Conservation (phyloP, 2,888 invertebrate species). For the Agrochola circellaris region DNA sequence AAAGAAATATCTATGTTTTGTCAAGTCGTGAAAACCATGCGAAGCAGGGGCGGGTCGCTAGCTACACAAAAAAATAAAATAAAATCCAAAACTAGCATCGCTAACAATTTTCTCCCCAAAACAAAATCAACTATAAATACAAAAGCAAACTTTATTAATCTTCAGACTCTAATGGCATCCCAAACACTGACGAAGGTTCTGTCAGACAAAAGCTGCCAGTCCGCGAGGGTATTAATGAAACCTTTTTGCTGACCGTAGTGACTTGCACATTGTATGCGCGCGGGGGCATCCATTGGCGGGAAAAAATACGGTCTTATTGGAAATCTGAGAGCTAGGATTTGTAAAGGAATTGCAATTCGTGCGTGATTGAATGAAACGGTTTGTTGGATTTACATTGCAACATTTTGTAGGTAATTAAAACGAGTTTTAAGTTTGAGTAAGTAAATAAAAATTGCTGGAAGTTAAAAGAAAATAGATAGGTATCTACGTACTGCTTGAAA, state of each 20-base stretch:
- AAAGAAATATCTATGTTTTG: no score
- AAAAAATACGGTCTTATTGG: slow-evolving; percentile 60
- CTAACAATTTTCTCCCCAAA: neutral
- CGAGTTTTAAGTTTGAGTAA: neutral
- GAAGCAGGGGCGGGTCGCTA: no score
- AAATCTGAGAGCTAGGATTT: slow-evolving; percentile 57
- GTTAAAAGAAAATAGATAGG: neutral
- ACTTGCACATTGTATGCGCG: slow-evolving; percentile 75
- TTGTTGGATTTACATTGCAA: slow-evolving; percentile 10
- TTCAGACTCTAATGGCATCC: slow-evolving; percentile 54
- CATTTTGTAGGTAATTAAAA: neutral
- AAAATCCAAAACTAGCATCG: neutral
- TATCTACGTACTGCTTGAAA: no score
- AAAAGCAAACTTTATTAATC: slow-evolving; percentile 54
- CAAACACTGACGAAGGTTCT: slow-evolving; percentile 72
- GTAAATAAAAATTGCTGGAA: no score
- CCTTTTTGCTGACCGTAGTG: slow-evolving; percentile 80
- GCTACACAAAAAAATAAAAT: neutral
- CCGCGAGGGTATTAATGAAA: slow-evolving; percentile 74
- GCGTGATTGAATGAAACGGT: slow-evolving; percentile 49
- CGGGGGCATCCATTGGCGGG: slow-evolving; percentile 56
- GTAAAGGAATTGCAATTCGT: slow-evolving; percentile 57
- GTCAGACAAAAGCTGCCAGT: slow-evolving; percentile 69
- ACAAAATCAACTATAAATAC: slow-evolving; percentile 22
- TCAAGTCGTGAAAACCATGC: no score